phyloP scores from a whole-genome alignment of 2,797 vertebrate species.

The Allochrocebus solatus region DNA sequence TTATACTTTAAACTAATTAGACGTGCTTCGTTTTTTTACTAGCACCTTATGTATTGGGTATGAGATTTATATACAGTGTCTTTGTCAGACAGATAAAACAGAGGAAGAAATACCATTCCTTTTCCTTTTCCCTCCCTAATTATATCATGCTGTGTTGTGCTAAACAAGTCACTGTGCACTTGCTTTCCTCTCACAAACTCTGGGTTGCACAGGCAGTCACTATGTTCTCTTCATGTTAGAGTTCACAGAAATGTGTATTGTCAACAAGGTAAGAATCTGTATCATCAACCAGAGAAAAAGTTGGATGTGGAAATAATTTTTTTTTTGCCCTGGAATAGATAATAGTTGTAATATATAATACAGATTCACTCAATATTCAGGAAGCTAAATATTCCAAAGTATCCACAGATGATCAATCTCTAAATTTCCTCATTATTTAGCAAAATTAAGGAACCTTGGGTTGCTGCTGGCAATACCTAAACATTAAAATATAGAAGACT shows the following conservation, averaged over 20 bases:
- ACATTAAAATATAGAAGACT: not conserved
- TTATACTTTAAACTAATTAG: too few species aligned
- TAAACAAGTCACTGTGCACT: not conserved
- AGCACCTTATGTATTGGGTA: not conserved
- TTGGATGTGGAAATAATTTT: not conserved
- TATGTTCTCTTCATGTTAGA: not conserved
- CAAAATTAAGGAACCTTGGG: not conserved
- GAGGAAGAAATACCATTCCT: not conserved
- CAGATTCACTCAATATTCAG: not conserved
- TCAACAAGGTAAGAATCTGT: not conserved
- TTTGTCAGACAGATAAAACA: not conserved
- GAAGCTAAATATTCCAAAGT: not conserved
- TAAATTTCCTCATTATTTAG: not conserved
- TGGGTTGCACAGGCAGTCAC: not conserved
- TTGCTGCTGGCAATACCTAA: not conserved
- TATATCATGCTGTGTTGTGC: not conserved
- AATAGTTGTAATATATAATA: not conserved
- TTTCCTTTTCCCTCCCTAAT: not conserved
- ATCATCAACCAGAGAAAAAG: not conserved
- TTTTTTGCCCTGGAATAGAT: not conserved
- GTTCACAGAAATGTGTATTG: not conserved
- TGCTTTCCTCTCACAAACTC: not conserved
- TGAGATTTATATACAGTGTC: not conserved
- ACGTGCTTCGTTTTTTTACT: not conserved
- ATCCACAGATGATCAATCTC: not conserved